These are phyloP conservation scores for Scaptodrosophila lebanonensis DNA, from an alignment of 1,140 invertebrate species.

Conservation along the genomic window DNA sequence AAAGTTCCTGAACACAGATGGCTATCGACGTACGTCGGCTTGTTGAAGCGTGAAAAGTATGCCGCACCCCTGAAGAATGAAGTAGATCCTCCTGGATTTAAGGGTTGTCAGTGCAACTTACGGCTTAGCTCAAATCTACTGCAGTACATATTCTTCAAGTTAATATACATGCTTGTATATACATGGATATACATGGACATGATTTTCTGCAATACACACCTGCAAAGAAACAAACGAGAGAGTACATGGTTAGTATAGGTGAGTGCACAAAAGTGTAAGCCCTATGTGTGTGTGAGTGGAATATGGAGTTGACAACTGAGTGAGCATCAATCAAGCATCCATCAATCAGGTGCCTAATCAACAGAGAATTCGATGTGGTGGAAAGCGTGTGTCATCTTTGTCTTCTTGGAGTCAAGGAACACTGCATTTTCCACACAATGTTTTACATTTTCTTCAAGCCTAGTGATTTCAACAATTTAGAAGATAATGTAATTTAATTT, in stretches of 20 bases:
- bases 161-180: too few species aligned
- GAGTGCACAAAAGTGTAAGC: constrained; percentile 15
- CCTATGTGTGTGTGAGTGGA: neutral
- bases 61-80: constrained; percentile 37
- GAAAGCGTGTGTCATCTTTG: too few species aligned
- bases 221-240: constrained; percentile 45
- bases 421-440: too few species aligned
- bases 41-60: constrained; percentile 62
- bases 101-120: constrained; percentile 23
- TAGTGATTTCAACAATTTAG: too few species aligned
- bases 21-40: constrained; percentile 22
- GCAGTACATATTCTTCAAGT: too few species aligned
- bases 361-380: too few species aligned
- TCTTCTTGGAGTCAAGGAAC: too few species aligned
- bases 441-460: too few species aligned
- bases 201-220: constrained; percentile 54
- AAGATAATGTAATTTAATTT: too few species aligned
- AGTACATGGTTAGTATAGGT: constrained; percentile 64
- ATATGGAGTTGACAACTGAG: constrained; percentile 17
- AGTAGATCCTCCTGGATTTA: constrained; percentile 13
- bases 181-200: too few species aligned
- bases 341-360: constrained; percentile 66
- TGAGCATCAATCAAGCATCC: constrained; percentile 63
- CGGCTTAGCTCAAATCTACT: constrained; percentile 1
- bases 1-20: constrained; percentile 47